These are phyloP conservation scores for Fistularia tabacaria DNA, from an alignment of 2,797 vertebrate species.

Conservation along the genomic window DNA sequence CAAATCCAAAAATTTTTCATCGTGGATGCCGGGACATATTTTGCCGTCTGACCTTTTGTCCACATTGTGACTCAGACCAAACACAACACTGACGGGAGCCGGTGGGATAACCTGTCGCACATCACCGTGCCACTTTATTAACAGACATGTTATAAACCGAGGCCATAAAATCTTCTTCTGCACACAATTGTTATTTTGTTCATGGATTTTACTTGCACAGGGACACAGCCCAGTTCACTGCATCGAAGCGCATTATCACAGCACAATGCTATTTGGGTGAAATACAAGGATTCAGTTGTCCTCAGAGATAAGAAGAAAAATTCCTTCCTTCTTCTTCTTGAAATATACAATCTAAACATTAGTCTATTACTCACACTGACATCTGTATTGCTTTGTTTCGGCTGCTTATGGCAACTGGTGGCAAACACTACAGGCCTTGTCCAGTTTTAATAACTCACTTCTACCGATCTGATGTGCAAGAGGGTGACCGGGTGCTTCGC, in stretches of 20 bases:
- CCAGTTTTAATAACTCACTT: conserved; percentile 35
- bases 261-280: conserved; percentile 39
- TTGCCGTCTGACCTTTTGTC: conserved; percentile 29
- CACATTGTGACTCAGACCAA: too few species aligned
- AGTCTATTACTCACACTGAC: too few species aligned
- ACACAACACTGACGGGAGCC: conserved; percentile 23
- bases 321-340: too few species aligned
- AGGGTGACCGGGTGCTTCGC: conserved; percentile 38
- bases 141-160: background rate
- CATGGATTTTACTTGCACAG: conserved; percentile 16
- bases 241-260: conserved; percentile 38
- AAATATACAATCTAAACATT: too few species aligned
- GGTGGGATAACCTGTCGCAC: conserved; percentile 2
- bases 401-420: background rate
- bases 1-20: too few species aligned
- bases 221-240: conserved; percentile 43
- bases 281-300: conserved; percentile 16
- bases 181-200: conserved; percentile 5
- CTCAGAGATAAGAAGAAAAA: too few species aligned
- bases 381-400: background rate
- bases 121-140: conserved; percentile 2
- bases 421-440: conserved; percentile 38
- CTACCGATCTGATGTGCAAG: background rate
- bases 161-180: conserved; percentile 2
- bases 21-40: background rate